Evolutionary conservation across 2,113 vertebrate species (phyloP), one percentile per base, ranked within the genome.

Genomic region (Climacteris rufus): DNA sequence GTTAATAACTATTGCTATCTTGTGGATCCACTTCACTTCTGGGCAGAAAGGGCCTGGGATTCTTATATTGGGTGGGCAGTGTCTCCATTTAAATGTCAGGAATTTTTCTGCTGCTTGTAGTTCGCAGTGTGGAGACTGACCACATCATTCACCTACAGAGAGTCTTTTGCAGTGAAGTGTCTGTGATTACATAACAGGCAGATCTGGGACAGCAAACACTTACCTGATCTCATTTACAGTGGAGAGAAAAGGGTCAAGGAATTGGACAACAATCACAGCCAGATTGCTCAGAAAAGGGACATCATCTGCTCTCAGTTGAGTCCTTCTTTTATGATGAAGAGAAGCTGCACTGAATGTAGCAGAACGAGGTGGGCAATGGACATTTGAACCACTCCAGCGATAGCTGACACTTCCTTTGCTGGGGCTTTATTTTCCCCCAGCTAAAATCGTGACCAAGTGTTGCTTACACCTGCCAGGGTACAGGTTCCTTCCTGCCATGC

Each of bases 81-180:
- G 22, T 39, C 40, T 63, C 53, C 15, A 14, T 66, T 25, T 30
- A 9, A 13, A 3, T 4, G 11, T 33, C 45, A 59, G 9, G 7
- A 17, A 3, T 74, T 53, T 28, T 77, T 10, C 78, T 84, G 22
- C n/a, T 66, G 54, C 19, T 27, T n/a, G 53, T 20, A 64, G 33
- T 6, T 68, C 39, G 69, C 23, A 53, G 31, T 1, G 2, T 65
- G 54, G 30, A 61, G 10, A 27, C 59, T 47, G 63, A 28, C 69
- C 22, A 6, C 2, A 0, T 0, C 24, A 8, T 21, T 54, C 37
- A 42, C 37, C n/a, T 19, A 11, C 12, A 50, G 10, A 3, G 8
- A 27, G 19, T 44, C 49, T 52, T 69, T 39, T 25, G 40, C 52
- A 71, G 22, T 31, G 52, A 42, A 31, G 24, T 37, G 27, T 52